These are phyloP conservation scores for Halocaridina rubra DNA, from an alignment of 2,888 invertebrate genomes.

Conservation along the genomic window DNA sequence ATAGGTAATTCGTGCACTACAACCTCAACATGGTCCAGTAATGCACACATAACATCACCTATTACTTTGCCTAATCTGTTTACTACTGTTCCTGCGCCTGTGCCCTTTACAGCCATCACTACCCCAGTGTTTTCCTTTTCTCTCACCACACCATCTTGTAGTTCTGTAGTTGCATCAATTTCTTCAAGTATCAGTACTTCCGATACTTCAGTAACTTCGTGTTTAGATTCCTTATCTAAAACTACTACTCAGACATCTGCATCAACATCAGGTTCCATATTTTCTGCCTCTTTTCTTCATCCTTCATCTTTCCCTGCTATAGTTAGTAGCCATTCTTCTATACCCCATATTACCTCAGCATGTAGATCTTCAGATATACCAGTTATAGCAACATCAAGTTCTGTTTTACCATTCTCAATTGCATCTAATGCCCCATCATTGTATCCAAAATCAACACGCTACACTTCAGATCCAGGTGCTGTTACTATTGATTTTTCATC, in stretches of 20 bases:
- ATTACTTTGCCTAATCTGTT: not conserved
- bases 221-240: not conserved
- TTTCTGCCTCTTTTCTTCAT: constrained; percentile 31
- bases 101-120: constrained; percentile 5
- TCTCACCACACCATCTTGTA: constrained; percentile 23
- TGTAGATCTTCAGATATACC: no score
- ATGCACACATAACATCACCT: not conserved
- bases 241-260: not conserved
- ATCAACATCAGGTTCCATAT: constrained; percentile 16
- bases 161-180: not conserved
- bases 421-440: no score
- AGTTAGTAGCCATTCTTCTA: no score
- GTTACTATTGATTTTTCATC: no score
- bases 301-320: not conserved
- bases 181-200: not conserved
- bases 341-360: no score
- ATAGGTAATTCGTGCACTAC: not conserved
- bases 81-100: not conserved
- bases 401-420: no score
- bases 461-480: no score
- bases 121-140: constrained; percentile 43
- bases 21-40: not conserved
- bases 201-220: not conserved
- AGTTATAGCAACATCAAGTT: no score
- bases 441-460: no score